These are phyloP conservation scores for Vidua macroura DNA, from an alignment of 2,113 vertebrate species.

Conservation along the genomic window DNA sequence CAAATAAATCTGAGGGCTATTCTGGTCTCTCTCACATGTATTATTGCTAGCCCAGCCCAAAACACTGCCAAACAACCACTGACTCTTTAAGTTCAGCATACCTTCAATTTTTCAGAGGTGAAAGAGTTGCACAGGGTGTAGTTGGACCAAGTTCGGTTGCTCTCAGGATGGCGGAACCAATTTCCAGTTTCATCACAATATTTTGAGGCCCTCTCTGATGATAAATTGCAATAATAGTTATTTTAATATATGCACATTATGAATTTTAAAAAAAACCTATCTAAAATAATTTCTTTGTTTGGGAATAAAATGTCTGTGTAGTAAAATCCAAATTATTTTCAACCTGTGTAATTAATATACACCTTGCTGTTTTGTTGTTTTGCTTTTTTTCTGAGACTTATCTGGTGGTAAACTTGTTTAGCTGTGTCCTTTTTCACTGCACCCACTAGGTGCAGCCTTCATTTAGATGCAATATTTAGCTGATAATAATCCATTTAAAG, in stretches of 20 bases:
- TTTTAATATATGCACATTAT: not conserved
- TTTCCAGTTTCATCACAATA: conserved; percentile 89
- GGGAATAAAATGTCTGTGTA: not conserved
- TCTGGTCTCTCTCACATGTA: not conserved
- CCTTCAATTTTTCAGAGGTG: conserved; percentile 88
- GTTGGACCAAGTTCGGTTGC: conserved; percentile 95
- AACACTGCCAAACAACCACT: not conserved
- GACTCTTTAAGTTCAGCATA: conserved; percentile 38
- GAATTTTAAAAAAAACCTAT: not conserved
- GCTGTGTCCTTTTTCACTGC: not conserved
- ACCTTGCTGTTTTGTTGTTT: not conserved
- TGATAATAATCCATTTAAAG: not conserved
- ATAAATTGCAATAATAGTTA: not conserved
- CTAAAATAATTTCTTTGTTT: not conserved
- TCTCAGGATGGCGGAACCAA: conserved; percentile 95
- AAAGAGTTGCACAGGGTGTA: conserved; percentile 92
- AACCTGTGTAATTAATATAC: not conserved
- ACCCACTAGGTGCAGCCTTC: not conserved
- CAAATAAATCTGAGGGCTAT: not conserved
- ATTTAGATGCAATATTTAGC: not conserved
- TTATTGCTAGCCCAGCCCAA: not conserved
- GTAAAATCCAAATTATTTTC: not conserved
- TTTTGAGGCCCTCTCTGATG: conserved; percentile 88
- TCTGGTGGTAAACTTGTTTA: not conserved
- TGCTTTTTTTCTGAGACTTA: not conserved